phyloP scores from a whole-genome alignment of 2,797 vertebrate species.

The Gymnoscopelus braueri region DNA sequence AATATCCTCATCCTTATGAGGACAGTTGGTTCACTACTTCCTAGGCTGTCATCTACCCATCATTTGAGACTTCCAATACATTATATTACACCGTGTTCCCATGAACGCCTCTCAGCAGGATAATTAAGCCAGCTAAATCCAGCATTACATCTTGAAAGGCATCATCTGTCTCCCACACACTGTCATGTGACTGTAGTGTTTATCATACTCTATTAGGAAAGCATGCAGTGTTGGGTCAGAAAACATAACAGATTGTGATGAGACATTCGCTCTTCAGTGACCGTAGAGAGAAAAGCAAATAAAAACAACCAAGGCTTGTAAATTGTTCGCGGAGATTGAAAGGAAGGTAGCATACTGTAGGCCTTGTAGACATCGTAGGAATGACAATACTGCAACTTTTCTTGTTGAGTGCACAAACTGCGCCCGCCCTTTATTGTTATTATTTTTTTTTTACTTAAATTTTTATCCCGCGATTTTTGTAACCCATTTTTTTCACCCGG shows the following conservation, averaged over 20 bases:
- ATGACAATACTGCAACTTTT: too few relatives aligned
- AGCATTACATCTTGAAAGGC: conserved; percentile 72
- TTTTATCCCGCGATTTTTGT: too few relatives aligned
- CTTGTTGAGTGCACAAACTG: too few relatives aligned
- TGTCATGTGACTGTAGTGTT: conserved; percentile 67
- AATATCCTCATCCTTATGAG: neutral
- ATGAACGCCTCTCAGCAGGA: conserved; percentile 47
- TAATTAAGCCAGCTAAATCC: conserved; percentile 61
- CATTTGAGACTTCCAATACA: conserved; percentile 1
- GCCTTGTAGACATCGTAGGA: too few relatives aligned
- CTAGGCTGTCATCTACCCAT: neutral
- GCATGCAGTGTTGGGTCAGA: conserved; percentile 62
- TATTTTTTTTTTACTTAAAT: too few relatives aligned
- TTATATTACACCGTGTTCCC: conserved; percentile 27
- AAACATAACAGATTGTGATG: conserved; percentile 44
- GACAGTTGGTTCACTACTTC: neutral
- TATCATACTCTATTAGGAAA: conserved; percentile 57
- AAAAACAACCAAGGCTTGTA: too few relatives aligned
- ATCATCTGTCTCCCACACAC: conserved; percentile 74
- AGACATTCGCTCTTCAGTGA: conserved; percentile 34
- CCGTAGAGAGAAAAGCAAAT: neutral
- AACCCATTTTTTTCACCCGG: too few relatives aligned
- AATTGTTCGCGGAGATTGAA: too few relatives aligned
- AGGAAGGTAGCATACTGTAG: too few relatives aligned
- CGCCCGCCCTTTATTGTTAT: too few relatives aligned